Evolutionary conservation across 2,113 vertebrate genomes (phyloP), one percentile per base, ranked within the genome.

Genomic region (Dicrurus megarhynchus): DNA sequence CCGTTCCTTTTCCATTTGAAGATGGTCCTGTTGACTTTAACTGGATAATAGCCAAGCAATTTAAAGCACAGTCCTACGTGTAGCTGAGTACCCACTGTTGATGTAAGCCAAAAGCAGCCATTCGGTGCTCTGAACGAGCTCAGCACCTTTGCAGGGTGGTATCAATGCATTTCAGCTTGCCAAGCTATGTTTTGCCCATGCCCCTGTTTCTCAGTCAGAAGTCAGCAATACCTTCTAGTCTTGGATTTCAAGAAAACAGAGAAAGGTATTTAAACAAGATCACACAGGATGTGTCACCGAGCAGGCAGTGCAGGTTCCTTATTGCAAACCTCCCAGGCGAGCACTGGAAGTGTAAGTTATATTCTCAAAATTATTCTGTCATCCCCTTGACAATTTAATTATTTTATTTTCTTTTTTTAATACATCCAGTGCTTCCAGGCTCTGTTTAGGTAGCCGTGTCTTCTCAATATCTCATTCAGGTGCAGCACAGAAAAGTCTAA

Each of bases 401-500:
- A 3, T 28, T 81, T 89, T 89, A 55, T 93, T 79, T 41, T 53
- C 60, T 23, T 65, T 80, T 27, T 44, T 3, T 16, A 8, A 47
- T 30, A 39, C 37, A 81, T 91, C 83, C 84, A 84, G 73, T n/a
- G 78, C 88, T 96, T 88, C 95, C 96, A 11, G 5, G 93, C 90
- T 95, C 83, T 78, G 84, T 93, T 97, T 96, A 85, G 96, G 92
- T 85, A 97, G 97, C 97, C 82, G 79, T 84, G 97, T 95, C 96
- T 94, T 30, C 4, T 98, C 98, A 96, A 96, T 98, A 97, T 96
- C 97, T 98, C 97, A 96, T 97, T 98, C 97, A 97, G 97, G 97
- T 98, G 96, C 94, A 92, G 96, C 96, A 90, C 5, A 23, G 94
- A 96, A 90, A 96, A 96, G 90, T 87, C 97, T 95, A 97, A 97